Evolutionary conservation across 2,113 vertebrate species (phyloP), one percentile per base, ranked within the genome.

Genomic region (Gymnocephalus cernua): DNA sequence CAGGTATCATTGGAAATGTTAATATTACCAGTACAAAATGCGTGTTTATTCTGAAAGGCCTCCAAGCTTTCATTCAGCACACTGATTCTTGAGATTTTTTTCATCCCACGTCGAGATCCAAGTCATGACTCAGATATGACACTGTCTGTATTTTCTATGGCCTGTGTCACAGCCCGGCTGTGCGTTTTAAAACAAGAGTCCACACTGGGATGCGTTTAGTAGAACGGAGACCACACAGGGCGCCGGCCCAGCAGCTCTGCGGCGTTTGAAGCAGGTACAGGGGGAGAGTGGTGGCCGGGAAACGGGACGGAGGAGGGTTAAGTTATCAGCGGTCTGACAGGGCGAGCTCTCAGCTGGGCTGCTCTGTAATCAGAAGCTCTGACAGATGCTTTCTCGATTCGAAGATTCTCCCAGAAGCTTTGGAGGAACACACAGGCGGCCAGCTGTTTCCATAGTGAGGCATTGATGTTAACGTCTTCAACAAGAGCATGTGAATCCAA

Each of bases 361-460:
- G 81, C 74, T 76, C 80, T 86, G 80, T 86, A 89, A 92, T 93
- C 89, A 92, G 83, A 84, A 61, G 74, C 77, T 77, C 80, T 89
- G 91, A 93, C 93, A 89, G 93, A 94, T 93, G 92, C 90, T 94
- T 93, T 92, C 88, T 93, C 86, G 65, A 94, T 93, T 67, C 0
- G 21, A 93, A 92, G 85, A 89, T 73, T 77, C 76, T 74, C 73
- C 80, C 78, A 81, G 75, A 82, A 82, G 72, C 77, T 86, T 56
- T n/a, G 58, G 38, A 66, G 67, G 80, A 88, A 86, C 84, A 87
- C 91, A 87, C 86, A 79, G 82, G 64, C 84, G 8, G 76, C 65
- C 77, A 80, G 84, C 78, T 89, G 82, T 88, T 85, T 88, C 84
- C 69, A 68, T 51, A 70, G 83, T 1, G 27, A 79, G 48, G 51